These are phyloP conservation scores for Apostichopus japonicus DNA, from an alignment of 35 echinoderm and acorn worm genomes.

Conservation along the genomic window DNA sequence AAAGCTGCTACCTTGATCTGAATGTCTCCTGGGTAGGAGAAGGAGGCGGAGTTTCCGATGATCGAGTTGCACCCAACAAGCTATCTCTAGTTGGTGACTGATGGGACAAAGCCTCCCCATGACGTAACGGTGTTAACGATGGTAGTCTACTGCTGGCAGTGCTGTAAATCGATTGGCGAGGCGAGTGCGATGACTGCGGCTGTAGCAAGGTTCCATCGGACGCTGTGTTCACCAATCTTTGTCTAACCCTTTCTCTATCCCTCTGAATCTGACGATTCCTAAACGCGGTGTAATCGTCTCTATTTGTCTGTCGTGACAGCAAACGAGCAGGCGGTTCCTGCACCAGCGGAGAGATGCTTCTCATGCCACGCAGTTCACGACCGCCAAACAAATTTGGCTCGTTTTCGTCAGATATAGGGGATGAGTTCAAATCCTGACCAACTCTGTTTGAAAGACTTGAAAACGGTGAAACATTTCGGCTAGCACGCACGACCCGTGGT, in stretches of 20 bases:
- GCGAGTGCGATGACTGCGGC: not conserved
- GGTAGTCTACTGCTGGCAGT: not conserved
- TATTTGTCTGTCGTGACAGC: not conserved
- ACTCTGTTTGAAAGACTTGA: slow-evolving; percentile 3
- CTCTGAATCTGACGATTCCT: slow-evolving; percentile 33
- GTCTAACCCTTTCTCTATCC: slow-evolving; percentile 1
- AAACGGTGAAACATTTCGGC: not conserved
- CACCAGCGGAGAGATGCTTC: not conserved
- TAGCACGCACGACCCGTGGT: not conserved
- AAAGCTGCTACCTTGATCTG: not conserved
- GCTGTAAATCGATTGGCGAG: not conserved
- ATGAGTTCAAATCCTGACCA: not conserved
- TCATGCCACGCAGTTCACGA: not conserved
- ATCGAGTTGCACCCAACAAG: not conserved
- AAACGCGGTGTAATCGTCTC: not conserved
- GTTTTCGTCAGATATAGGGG: not conserved
- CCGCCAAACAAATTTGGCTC: not conserved
- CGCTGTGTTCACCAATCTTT: not conserved
- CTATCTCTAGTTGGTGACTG: not conserved
- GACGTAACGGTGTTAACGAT: not conserved
- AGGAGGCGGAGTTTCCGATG: slow-evolving; percentile 1
- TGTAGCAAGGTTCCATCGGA: not conserved
- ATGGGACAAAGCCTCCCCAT: not conserved
- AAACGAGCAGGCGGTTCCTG: not conserved
- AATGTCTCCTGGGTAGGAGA: not conserved